Base-by-base conservation (phyloP, 1,140 invertebrate species). In the Apis laboriosa region DNA sequence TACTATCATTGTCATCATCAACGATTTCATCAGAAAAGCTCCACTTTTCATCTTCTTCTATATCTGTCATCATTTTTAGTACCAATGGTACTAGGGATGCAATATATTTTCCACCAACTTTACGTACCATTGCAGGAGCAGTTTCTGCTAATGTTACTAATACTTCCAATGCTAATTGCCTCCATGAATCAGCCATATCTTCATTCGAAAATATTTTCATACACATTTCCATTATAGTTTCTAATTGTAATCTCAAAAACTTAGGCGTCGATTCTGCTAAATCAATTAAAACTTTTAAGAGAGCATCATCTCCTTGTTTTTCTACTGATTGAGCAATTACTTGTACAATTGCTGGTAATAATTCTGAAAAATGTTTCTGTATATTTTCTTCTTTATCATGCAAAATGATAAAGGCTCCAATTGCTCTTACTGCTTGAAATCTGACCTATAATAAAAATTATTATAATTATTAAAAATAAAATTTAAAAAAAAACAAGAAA, bases 11-110 rank as follows among this genome's bases (percentile, higher is more conserved):
- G 86, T 97, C 96, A 75, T 97, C 97, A 74, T 97, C 96, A 74
- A 95, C 94, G 68, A 97, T 95, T 90, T 96, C 95, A 90, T 96
- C 96, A 24, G 93, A 93, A 21, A 95, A 92, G 70, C 96, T 95
- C 97, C 97, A 98, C 58, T 97, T 96, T 53, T 96, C 95, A 86
- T 99, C 98, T 34, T 99, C 98, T 53, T 99, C 99, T 63, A 99
- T 94, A 90, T 99, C 98, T 17, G 98, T 98, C 99, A 99, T 99
- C 97, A 99, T 97, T 91, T 97, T 96, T 66, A 99, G 94, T 76
- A 99, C 96, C 77, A 98, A 95, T 1, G 97, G 97, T 24, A 99
- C 97, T 85, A 98, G 93, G 24, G 95, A 92, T 58, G 96, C 95
- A 77, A 99, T 96, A 85, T 98, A 98, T 91, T 97, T 97, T 8